phyloP scores from a whole-genome alignment of 2,888 invertebrate species.

The Antheraea assamensis region DNA sequence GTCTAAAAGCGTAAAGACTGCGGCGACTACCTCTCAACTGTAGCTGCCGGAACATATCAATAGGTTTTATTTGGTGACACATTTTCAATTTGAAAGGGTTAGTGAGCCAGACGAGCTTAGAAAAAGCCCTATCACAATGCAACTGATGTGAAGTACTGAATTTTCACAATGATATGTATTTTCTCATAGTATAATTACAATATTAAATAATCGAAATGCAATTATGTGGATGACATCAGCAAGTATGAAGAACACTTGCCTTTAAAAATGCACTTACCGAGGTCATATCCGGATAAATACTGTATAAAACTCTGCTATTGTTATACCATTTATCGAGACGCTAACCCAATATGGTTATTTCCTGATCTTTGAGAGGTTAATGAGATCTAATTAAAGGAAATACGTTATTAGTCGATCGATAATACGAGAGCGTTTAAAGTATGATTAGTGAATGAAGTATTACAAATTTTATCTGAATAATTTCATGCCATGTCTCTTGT shows the following conservation, averaged over 20 bases:
- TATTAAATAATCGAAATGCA: too few species aligned
- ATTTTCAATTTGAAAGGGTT: too few species aligned
- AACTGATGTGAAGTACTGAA: too few species aligned
- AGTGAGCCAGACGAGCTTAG: too few species aligned
- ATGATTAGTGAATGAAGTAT: not conserved
- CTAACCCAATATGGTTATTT: conserved; percentile 6
- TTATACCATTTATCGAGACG: not conserved
- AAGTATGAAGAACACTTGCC: not conserved
- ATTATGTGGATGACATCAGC: not conserved
- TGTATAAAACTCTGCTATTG: not conserved
- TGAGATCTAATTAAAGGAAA: conserved; percentile 11
- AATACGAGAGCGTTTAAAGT: not conserved
- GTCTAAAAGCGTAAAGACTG: too few species aligned
- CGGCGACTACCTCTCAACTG: too few species aligned
- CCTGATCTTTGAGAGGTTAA: conserved; percentile 7
- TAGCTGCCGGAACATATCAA: too few species aligned
- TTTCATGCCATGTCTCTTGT: not conserved
- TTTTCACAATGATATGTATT: too few species aligned
- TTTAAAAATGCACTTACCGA: not conserved
- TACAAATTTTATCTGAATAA: not conserved
- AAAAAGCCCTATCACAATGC: too few species aligned
- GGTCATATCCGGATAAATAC: conserved; percentile 1
- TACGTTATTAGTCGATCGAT: conserved; percentile 1
- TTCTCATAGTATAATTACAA: too few species aligned
- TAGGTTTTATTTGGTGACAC: too few species aligned